phyloP scores from a whole-genome alignment of 1,140 invertebrate genomes.

The Penaeus vannamei region DNA sequence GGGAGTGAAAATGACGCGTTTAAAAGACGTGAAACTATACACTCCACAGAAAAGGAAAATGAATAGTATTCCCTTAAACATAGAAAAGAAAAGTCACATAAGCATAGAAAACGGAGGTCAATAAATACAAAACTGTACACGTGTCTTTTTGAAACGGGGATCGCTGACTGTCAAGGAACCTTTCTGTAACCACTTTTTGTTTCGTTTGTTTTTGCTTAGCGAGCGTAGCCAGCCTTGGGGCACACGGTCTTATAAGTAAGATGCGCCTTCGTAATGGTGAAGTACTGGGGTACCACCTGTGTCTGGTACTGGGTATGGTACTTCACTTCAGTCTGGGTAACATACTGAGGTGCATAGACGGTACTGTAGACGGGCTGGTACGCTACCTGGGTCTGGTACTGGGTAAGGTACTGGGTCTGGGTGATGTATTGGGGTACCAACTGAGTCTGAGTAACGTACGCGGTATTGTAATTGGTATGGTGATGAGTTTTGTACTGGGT shows the following conservation, averaged over 20 bases:
- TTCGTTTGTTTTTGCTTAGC: not conserved
- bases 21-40: too few species aligned
- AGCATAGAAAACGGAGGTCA: too few species aligned
- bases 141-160: too few species aligned
- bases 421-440: conserved; percentile 43
- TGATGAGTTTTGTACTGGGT: conserved; percentile 47
- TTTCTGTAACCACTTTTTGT: not conserved
- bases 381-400: conserved; percentile 23
- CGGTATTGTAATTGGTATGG: conserved; percentile 42
- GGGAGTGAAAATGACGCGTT: too few species aligned
- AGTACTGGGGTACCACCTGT: conserved; percentile 43
- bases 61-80: too few species aligned
- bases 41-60: too few species aligned
- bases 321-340: conserved; percentile 34
- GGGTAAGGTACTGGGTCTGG: conserved; percentile 44
- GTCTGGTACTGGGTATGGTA: conserved; percentile 50
- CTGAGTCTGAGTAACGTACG: conserved; percentile 37
- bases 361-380: conserved; percentile 51
- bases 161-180: too few species aligned
- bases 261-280: conserved; percentile 41
- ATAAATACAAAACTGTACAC: too few species aligned
- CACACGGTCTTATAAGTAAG: conserved; percentile 52
- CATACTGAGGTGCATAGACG: conserved; percentile 32
- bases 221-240: conserved; percentile 36
- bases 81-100: too few species aligned